A percentile compares a stretch with the other conserved stretches of the same genome.
Evolutionary conservation across 2,797 vertebrate genomes (phyloP).

Genomic region (Amniataba percoides): DNA sequence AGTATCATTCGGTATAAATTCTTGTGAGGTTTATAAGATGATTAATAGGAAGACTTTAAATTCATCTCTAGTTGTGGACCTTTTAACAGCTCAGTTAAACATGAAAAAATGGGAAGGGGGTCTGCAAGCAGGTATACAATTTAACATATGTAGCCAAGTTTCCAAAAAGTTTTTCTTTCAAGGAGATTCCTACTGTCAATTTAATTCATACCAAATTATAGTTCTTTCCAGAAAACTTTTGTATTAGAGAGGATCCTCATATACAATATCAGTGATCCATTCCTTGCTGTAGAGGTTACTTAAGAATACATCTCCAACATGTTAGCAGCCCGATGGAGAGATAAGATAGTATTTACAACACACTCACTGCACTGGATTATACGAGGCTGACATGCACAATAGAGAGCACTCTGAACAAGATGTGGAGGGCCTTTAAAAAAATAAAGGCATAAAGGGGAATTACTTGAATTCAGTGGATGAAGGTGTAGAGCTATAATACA

Average conservation of each 20-base stretch:
- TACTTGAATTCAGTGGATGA: slow-evolving; percentile 36
- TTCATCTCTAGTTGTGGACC: neutral
- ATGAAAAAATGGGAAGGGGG: neutral
- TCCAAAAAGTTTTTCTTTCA: neutral
- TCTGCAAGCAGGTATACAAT: neutral
- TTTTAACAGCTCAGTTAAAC: neutral
- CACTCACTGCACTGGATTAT: slow-evolving; percentile 50
- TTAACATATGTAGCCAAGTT: neutral
- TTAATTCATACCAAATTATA: neutral
- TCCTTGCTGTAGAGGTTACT: slow-evolving; percentile 52
- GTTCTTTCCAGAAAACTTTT: slow-evolving; percentile 2
- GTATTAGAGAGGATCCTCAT: slow-evolving; percentile 5
- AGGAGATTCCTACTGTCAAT: neutral
- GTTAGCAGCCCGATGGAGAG: slow-evolving; percentile 66
- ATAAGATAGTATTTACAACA: slow-evolving; percentile 77
- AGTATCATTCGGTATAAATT: neutral
- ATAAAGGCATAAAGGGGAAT: slow-evolving; percentile 38
- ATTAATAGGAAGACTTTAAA: neutral
- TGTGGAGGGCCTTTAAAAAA: slow-evolving; percentile 16
- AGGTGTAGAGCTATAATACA: slow-evolving; percentile 21
- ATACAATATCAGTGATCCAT: slow-evolving; percentile 14
- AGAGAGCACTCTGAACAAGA: slow-evolving; percentile 9
- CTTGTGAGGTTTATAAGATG: neutral
- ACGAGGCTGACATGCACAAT: slow-evolving; percentile 9
- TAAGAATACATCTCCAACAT: slow-evolving; percentile 65